Evolutionary conservation across 2,888 invertebrate species (phyloP).

Genomic region (Andrena bicolor): DNA sequence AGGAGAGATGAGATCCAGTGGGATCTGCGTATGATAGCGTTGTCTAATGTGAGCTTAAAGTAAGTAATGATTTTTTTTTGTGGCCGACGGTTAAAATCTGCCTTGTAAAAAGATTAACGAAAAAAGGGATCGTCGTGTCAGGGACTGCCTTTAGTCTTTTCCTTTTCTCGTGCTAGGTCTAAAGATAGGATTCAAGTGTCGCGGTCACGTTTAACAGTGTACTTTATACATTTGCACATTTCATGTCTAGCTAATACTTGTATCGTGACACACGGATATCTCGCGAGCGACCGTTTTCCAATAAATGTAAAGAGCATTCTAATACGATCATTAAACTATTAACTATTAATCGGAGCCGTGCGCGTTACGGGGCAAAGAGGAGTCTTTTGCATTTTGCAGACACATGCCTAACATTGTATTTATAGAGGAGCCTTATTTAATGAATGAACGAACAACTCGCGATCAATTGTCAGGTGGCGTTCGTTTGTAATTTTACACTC

Average conservation of each 20-base stretch:
- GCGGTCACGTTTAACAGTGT: constrained; percentile 36
- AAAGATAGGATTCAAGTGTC: constrained; percentile 26
- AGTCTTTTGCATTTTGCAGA: constrained; percentile 36
- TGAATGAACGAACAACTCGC: constrained; percentile 16
- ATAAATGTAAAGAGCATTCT: constrained; percentile 20
- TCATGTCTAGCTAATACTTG: constrained; percentile 35
- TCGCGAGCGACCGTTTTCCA: constrained; percentile 16
- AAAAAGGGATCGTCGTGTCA: constrained; percentile 25
- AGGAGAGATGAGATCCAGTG: constrained; percentile 44
- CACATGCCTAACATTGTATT: constrained; percentile 46
- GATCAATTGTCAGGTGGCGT: constrained; percentile 22
- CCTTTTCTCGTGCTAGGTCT: constrained; percentile 17
- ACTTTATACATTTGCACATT: constrained; percentile 45
- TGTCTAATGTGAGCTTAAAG: constrained; percentile 41
- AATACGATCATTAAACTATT: constrained; percentile 12
- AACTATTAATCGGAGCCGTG: constrained; percentile 10
- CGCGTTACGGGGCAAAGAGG: neutral
- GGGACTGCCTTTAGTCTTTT: constrained; percentile 23
- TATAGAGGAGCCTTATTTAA: constrained; percentile 54
- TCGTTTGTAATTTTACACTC: constrained; percentile 28
- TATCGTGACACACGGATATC: constrained; percentile 39
- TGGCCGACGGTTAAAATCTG: constrained; percentile 35
- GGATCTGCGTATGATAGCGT: constrained; percentile 45
- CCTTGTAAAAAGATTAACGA: constrained; percentile 35
- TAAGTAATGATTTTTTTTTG: constrained; percentile 39